phyloP scores from a whole-genome alignment of 2,888 invertebrate genomes.

The Bombylius discolor region DNA sequence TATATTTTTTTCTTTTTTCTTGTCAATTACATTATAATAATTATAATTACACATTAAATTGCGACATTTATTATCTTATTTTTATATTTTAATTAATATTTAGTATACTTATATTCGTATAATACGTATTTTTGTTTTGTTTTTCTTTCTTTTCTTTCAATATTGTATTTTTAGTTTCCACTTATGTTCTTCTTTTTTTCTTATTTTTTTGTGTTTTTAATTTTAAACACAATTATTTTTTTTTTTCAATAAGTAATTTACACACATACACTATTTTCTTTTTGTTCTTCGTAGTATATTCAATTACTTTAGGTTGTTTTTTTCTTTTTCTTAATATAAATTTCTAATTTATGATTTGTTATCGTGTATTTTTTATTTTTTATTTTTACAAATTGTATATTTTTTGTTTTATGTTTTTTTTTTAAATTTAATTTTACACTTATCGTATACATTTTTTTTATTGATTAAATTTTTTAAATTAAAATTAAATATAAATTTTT shows the following conservation, averaged over 20 bases:
- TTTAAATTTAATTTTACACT: too few relatives aligned
- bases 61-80: neutral
- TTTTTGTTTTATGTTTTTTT: too few relatives aligned
- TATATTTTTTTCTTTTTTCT: neutral
- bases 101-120: neutral
- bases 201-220: neutral
- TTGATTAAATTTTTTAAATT: too few relatives aligned
- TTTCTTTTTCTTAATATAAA: too few relatives aligned
- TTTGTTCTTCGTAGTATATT: too few relatives aligned
- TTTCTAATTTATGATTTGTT: too few relatives aligned
- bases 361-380: too few relatives aligned
- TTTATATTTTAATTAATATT: slow-evolving; percentile 1
- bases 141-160: neutral
- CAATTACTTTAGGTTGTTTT: neutral
- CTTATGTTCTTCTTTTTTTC: neutral
- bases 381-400: too few relatives aligned
- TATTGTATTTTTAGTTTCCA: neutral
- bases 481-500: too few relatives aligned
- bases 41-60: neutral
- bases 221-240: too few relatives aligned
- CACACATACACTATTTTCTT: neutral
- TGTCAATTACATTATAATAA: slow-evolving; percentile 4
- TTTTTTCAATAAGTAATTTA: neutral
- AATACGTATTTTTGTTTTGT: neutral
- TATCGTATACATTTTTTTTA: too few relatives aligned